phyloP scores from a whole-genome alignment of 35 echinoderm and acorn worm genomes.

The Strongylocentrotus purpuratus region DNA sequence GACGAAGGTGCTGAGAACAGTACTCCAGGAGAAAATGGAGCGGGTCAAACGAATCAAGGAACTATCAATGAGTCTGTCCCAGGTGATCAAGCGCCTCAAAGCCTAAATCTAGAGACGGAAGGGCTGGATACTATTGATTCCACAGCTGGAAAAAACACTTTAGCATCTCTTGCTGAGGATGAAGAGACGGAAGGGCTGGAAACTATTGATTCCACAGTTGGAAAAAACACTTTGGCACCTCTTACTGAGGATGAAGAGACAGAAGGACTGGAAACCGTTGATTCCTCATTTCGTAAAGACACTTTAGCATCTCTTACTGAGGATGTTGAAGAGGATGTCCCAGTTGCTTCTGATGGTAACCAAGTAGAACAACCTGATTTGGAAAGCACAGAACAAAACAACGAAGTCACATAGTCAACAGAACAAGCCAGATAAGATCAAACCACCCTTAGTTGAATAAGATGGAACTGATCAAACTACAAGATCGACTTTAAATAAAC shows the following conservation, averaged over 20 bases:
- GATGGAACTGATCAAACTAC: not conserved
- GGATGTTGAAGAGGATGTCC: not conserved
- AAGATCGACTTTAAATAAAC: not conserved
- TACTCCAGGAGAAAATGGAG: not conserved
- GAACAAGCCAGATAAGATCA: not conserved
- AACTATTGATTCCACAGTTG: not conserved
- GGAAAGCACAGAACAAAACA: not conserved
- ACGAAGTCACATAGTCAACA: not conserved
- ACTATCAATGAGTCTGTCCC: not conserved
- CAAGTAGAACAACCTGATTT: not conserved
- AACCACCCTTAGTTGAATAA: not conserved
- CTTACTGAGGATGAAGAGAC: too few species aligned
- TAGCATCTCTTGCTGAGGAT: not conserved
- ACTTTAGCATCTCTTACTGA: not conserved
- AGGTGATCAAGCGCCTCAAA: not conserved
- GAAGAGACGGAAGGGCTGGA: not conserved
- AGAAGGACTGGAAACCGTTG: not conserved
- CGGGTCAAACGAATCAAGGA: not conserved
- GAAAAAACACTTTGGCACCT: not conserved
- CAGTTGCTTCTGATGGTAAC: not conserved
- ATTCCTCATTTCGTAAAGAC: not conserved
- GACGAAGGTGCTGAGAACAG: constrained; percentile 2
- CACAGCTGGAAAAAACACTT: not conserved
- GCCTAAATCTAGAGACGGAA: not conserved
- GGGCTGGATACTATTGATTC: not conserved